These are phyloP conservation scores for Corydoras sp. DNA, from an alignment of 2,113 vertebrate genomes.

Conservation along the genomic window DNA sequence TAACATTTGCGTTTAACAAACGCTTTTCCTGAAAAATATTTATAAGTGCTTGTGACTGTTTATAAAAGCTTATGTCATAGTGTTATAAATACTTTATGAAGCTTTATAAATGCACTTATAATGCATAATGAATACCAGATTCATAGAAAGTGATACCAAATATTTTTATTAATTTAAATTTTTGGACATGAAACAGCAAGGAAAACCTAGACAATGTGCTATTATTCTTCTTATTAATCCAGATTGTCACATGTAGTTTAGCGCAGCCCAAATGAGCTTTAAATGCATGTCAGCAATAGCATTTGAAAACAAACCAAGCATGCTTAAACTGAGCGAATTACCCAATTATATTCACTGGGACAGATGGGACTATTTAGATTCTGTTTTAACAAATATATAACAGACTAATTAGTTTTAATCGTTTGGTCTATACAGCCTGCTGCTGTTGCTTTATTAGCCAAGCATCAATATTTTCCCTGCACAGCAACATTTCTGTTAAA, in stretches of 20 bases:
- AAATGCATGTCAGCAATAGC: slow-evolving; percentile 1
- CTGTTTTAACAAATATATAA: slow-evolving; percentile 14
- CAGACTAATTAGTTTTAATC: slow-evolving; percentile 9
- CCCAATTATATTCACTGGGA: slow-evolving; percentile 1
- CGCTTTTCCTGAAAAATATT: too few species aligned
- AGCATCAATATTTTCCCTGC: not conserved
- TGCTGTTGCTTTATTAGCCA: slow-evolving; percentile 2
- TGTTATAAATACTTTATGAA: too few species aligned
- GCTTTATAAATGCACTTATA: too few species aligned
- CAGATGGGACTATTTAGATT: slow-evolving; percentile 11
- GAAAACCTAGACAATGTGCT: too few species aligned
- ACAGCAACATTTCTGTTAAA: not conserved
- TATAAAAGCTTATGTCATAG: too few species aligned
- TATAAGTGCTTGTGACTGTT: too few species aligned
- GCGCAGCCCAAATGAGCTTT: slow-evolving; percentile 1
- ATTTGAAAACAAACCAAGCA: not conserved
- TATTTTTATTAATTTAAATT: too few species aligned
- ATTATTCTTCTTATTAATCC: too few species aligned
- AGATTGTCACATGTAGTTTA: not conserved
- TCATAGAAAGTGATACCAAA: too few species aligned
- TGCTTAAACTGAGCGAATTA: not conserved
- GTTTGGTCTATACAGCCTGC: slow-evolving; percentile 14
- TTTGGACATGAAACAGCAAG: too few species aligned
- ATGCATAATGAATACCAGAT: too few species aligned
- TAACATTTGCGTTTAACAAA: too few species aligned